Conservation (phyloP, 2,888 invertebrate species). For the Neocrepidodera transversa region DNA sequence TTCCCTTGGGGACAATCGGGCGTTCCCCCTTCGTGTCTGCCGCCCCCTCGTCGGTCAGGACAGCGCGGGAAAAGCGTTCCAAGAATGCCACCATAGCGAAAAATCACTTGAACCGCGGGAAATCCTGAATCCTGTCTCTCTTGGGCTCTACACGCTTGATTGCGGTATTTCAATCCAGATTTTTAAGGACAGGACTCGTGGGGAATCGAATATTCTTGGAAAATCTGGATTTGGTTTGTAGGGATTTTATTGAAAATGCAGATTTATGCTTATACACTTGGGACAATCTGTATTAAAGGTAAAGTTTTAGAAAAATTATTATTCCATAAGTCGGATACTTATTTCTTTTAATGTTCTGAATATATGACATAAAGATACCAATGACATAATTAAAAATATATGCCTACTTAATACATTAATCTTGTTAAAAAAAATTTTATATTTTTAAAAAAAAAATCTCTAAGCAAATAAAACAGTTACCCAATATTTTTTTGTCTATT, state of each 20-base stretch:
- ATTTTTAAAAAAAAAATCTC: no score
- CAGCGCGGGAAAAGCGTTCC: slow-evolving; percentile 34
- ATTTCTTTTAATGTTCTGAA: no score
- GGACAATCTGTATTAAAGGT: no score
- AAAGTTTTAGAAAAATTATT: no score
- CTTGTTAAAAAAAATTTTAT: no score
- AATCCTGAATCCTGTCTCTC: slow-evolving; percentile 26
- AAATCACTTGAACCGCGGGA: slow-evolving; percentile 51
- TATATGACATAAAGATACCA: no score
- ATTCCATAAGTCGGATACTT: no score
- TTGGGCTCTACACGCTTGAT: slow-evolving; percentile 47
- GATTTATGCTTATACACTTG: no score
- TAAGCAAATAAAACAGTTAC: no score
- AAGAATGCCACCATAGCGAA: slow-evolving; percentile 47
- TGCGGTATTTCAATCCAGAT: slow-evolving; percentile 58
- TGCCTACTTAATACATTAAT: no score
- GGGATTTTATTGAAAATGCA: not conserved
- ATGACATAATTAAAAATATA: no score
- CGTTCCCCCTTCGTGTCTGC: slow-evolving; percentile 36
- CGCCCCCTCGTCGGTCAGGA: slow-evolving; percentile 33
- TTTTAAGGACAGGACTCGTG: slow-evolving; percentile 34
- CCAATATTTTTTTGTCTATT: no score
- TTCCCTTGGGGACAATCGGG: slow-evolving; percentile 48
- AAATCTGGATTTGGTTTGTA: not conserved
- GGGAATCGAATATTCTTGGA: not conserved